A percentile compares a stretch with the other conserved stretches of the same genome.
Conservation (phyloP, 2,888 invertebrate species). For the Pristionchus arcanus region DNA sequence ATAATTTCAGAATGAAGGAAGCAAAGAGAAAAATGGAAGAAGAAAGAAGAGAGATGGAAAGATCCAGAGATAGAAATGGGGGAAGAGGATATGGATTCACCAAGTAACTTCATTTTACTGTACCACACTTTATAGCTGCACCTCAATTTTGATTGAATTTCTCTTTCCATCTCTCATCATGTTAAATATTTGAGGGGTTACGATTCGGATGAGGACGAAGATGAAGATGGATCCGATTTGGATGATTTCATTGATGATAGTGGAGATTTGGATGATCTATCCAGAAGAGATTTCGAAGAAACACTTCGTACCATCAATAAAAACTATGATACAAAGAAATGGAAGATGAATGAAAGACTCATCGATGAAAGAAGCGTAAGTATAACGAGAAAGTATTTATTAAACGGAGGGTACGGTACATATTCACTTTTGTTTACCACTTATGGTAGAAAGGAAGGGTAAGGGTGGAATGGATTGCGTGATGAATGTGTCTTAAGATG, state of each 20-base stretch:
- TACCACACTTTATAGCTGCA: too few relatives aligned
- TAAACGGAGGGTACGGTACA: too few relatives aligned
- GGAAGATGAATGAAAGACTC: slow-evolving; percentile 72
- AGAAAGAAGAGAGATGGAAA: slow-evolving; percentile 50
- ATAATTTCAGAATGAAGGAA: slow-evolving; percentile 6
- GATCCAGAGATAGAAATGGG: slow-evolving; percentile 20
- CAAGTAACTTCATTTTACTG: neutral
- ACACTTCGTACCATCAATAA: slow-evolving; percentile 73
- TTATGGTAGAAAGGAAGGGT: neutral
- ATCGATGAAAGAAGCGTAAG: slow-evolving; percentile 64
- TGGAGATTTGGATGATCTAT: slow-evolving; percentile 69
- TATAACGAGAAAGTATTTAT: too few relatives aligned
- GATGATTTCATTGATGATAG: slow-evolving; percentile 78
- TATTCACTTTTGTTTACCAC: too few relatives aligned
- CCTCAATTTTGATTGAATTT: too few relatives aligned
- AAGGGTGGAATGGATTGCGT: slow-evolving; percentile 44
- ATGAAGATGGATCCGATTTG: slow-evolving; percentile 69
- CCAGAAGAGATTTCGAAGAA: slow-evolving; percentile 72
- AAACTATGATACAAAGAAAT: slow-evolving; percentile 74
- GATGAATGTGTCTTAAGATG: slow-evolving; percentile 64
- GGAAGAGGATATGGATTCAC: neutral
- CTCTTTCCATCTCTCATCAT: neutral
- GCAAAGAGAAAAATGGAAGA: slow-evolving; percentile 5
- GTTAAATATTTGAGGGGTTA: neutral
- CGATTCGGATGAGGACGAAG: slow-evolving; percentile 28